These are phyloP conservation scores for Branchinecta lynchi DNA, from an alignment of 1,140 invertebrate genomes.

Conservation along the genomic window DNA sequence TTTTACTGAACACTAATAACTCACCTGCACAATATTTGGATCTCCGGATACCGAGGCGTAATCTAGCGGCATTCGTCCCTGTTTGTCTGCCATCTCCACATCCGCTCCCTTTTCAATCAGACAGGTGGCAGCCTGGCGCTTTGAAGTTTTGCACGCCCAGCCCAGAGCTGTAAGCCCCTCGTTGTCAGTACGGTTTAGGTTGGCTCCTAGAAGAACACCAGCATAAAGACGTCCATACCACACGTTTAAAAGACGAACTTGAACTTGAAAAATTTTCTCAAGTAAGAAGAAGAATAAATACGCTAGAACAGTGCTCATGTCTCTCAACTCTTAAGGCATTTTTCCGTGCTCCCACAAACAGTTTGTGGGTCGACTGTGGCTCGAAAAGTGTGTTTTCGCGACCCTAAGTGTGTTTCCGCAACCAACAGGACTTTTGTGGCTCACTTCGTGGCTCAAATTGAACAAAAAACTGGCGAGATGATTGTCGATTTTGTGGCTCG, in stretches of 20 bases:
- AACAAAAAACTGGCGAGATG: too few species aligned
- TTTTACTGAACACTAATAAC: neutral
- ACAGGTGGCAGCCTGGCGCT: slow-evolving; percentile 54
- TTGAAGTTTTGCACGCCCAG: slow-evolving; percentile 77
- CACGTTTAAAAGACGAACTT: neutral
- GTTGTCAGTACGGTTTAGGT: slow-evolving; percentile 55
- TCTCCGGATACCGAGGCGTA: slow-evolving; percentile 69
- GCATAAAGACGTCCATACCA: neutral
- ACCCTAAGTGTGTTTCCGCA: too few species aligned
- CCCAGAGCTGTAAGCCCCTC: slow-evolving; percentile 76
- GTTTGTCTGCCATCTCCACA: slow-evolving; percentile 59
- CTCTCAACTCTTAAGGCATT: too few species aligned
- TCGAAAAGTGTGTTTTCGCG: too few species aligned
- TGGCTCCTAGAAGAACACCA: slow-evolving; percentile 41
- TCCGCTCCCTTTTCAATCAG: slow-evolving; percentile 67
- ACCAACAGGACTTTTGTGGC: too few species aligned
- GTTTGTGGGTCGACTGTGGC: too few species aligned
- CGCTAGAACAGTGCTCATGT: too few species aligned
- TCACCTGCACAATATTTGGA: slow-evolving; percentile 28
- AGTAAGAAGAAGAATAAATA: too few species aligned
- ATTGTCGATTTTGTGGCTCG: too few species aligned
- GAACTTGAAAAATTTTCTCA: too few species aligned
- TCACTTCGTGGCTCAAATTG: too few species aligned
- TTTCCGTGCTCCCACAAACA: too few species aligned
- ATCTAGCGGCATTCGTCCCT: slow-evolving; percentile 72